These are phyloP conservation scores for Phengaris alcon DNA, from an alignment of 2,888 invertebrate genomes.

Conservation along the genomic window DNA sequence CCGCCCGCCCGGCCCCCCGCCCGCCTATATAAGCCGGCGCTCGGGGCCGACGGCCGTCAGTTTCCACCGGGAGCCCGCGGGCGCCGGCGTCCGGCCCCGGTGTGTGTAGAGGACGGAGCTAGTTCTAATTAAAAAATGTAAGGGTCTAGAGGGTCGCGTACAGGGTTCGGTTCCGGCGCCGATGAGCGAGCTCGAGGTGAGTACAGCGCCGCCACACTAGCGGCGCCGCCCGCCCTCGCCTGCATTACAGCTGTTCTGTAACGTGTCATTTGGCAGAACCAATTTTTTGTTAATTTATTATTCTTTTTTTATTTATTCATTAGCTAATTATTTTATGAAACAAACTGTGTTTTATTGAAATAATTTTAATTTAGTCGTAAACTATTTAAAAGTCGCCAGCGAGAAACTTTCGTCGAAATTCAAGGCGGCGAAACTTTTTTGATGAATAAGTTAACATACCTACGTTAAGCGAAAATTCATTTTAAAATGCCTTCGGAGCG, in stretches of 20 bases:
- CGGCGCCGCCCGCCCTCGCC: slow-evolving; percentile 62
- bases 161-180: slow-evolving; percentile 51
- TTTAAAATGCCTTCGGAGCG: slow-evolving; percentile 31
- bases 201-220: slow-evolving; percentile 51
- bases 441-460: slow-evolving; percentile 25
- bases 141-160: slow-evolving; percentile 53
- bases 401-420: slow-evolving; percentile 11
- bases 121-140: slow-evolving; percentile 55
- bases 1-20: slow-evolving; percentile 56
- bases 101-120: slow-evolving; percentile 63
- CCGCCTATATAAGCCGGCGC: slow-evolving; percentile 64
- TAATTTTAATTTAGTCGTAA: slow-evolving; percentile 15
- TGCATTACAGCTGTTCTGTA: slow-evolving; percentile 74
- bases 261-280: slow-evolving; percentile 48
- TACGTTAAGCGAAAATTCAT: slow-evolving; percentile 35
- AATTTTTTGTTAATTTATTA: neutral
- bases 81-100: slow-evolving; percentile 60
- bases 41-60: slow-evolving; percentile 69
- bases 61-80: slow-evolving; percentile 67
- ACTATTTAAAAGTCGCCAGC: neutral
- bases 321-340: neutral
- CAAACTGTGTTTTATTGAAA: slow-evolving; percentile 15
- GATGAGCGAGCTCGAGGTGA: slow-evolving; percentile 71
- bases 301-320: neutral
- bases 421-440: slow-evolving; percentile 12